Evolutionary conservation across 2,888 invertebrate genomes (phyloP).

Genomic region (Trachelus troglodyta): DNA sequence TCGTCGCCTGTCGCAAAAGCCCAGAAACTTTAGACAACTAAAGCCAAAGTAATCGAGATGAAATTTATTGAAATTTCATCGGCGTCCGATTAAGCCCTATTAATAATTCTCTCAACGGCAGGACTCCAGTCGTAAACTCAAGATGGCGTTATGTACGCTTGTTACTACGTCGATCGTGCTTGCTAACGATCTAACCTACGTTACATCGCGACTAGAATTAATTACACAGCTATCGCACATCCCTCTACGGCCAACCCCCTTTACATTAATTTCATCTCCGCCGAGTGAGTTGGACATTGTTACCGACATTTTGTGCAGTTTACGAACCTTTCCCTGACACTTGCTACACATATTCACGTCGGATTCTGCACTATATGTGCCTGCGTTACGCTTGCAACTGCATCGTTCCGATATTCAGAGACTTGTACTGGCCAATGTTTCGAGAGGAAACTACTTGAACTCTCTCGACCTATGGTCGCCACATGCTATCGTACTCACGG

Average conservation of each 20-base stretch:
- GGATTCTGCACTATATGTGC: background rate
- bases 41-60: background rate
- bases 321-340: background rate
- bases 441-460: constrained; percentile 25
- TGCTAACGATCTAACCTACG: background rate
- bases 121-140: background rate
- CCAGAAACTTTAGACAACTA: too few species aligned
- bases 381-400: background rate
- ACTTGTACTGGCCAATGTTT: background rate
- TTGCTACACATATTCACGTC: background rate
- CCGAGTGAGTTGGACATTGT: background rate
- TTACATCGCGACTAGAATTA: background rate
- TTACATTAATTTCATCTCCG: background rate
- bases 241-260: constrained; percentile 7
- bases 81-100: background rate
- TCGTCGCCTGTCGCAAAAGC: background rate
- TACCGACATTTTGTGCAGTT: background rate
- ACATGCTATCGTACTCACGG: constrained; percentile 23
- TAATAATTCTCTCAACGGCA: background rate
- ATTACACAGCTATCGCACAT: background rate
- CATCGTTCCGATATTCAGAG: background rate
- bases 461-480: constrained; percentile 24
- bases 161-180: background rate
- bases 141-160: background rate
- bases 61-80: background rate